Base-by-base conservation (phyloP, 2,113 vertebrate genomes). In the Chloropsis hardwickii region DNA sequence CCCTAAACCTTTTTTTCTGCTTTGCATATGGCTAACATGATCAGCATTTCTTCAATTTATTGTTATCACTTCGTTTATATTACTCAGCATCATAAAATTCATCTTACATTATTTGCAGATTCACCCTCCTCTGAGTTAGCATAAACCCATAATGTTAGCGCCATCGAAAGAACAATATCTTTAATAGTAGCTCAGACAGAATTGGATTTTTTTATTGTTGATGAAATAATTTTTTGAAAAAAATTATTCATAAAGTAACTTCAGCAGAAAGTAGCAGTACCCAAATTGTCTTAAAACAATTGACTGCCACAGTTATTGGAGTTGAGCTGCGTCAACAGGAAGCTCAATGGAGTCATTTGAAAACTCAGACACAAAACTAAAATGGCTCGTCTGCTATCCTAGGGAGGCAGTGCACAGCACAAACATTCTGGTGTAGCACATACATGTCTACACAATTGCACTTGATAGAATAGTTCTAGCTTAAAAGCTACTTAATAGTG, bases 401-500 rank as follows among this genome's bases (percentile, higher is more conserved):
- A 29, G 17, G 57, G 29, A 85, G 50, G 16, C 37, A 35, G 11
- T 33, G 56, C 18, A 21, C 25, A 65, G 16, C 39, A 17, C 45
- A 20, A 13, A 44, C 56, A 4, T 65, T 72, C n/a, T 56, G 31
- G 4, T 48, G 56, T 56, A 21, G 10, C 27, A 13, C 6, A 35
- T 6, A 40, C 2, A 0, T 8, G 4, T 40, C 17, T 76, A 8
- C 17, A 10, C 10, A 5, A 1, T 14, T 61, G 39, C 27, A 62
- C 10, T 45, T 80, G 22, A 25, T 40, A 14, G 9, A 37, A 18
- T 14, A 40, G 7, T 39, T 90, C 13, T 73, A 70, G 50, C 19
- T 21, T 61, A n/a, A 72, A 57, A 67, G 1, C 25, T 91, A 25
- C 33, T 66, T 45, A 23, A 14, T 54, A 33, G 7, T 33, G 33